These are phyloP conservation scores for Entelurus aequoreus DNA, from an alignment of 2,113 vertebrate genomes.

Conservation along the genomic window DNA sequence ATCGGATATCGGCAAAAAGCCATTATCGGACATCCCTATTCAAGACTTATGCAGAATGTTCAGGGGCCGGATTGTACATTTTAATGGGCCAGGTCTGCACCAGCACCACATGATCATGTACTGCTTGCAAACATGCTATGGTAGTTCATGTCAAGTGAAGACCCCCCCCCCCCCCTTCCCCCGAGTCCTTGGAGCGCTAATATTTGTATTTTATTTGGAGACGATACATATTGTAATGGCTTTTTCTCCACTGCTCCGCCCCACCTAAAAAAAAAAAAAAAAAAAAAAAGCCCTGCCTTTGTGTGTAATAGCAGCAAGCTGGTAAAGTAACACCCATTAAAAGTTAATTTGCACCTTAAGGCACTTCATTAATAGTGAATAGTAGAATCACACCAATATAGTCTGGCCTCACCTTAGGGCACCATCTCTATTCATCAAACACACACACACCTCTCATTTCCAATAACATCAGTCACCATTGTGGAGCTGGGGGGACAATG, in stretches of 20 bases:
- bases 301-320: conserved; percentile 70
- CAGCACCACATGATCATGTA: too few species aligned
- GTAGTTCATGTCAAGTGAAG: too few species aligned
- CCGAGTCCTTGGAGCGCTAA: conserved; percentile 50
- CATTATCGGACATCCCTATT: too few species aligned
- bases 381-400: conserved; percentile 78
- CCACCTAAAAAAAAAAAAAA: conserved; percentile 58
- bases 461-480: conserved; percentile 62
- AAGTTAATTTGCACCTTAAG: conserved; percentile 95
- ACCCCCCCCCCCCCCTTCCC: background rate
- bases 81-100: too few species aligned
- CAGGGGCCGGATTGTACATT: too few species aligned
- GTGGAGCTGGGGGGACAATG: conserved; percentile 50
- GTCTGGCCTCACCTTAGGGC: conserved; percentile 80
- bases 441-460: conserved; percentile 73
- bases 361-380: conserved; percentile 94
- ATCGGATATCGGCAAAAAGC: too few species aligned
- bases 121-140: too few species aligned
- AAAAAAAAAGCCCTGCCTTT: conserved; percentile 30
- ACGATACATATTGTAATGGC: conserved; percentile 79
- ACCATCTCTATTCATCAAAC: conserved; percentile 72
- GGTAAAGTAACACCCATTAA: conserved; percentile 97
- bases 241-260: conserved; percentile 34
- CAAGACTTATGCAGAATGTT: too few species aligned
- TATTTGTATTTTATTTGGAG: conserved; percentile 78